Conservation (phyloP, 1,140 invertebrate species). For the Ostrea denselamellosa region DNA sequence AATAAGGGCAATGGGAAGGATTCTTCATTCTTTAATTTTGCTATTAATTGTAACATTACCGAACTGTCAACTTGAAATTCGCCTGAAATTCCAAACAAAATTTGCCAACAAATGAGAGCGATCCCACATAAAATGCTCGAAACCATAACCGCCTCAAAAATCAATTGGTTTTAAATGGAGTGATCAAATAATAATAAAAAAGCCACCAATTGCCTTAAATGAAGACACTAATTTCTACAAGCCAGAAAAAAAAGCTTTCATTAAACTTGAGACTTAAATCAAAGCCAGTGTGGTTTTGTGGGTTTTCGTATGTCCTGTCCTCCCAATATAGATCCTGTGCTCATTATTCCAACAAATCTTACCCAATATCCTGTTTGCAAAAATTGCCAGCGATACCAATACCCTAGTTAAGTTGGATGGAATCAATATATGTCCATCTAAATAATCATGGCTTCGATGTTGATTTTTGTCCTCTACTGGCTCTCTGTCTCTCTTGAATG, state of each 20-base stretch:
- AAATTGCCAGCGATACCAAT: not conserved
- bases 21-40: not conserved
- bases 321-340: not conserved
- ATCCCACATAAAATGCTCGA: constrained; percentile 18
- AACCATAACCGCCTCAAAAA: constrained; percentile 15
- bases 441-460: constrained; percentile 21
- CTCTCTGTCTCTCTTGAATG: not conserved
- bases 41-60: not conserved
- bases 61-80: not conserved
- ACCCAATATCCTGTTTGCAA: not conserved
- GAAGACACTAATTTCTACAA: not conserved
- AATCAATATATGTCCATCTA: constrained; percentile 33
- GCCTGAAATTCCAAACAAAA: constrained; percentile 13
- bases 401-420: constrained; percentile 4
- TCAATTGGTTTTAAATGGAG: not conserved
- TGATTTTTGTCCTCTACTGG: constrained; percentile 22
- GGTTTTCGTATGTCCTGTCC: not conserved
- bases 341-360: constrained; percentile 9
- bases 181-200: constrained; percentile 18
- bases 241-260: constrained; percentile 5
- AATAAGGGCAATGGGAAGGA: not conserved
- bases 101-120: not conserved
- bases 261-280: constrained; percentile 15
- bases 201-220: constrained; percentile 16
- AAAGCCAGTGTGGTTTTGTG: not conserved